A percentile compares a stretch with the other conserved stretches of the same genome.
Evolutionary conservation across 2,888 invertebrate genomes (phyloP).

Genomic region (Chymomyza procnemis): DNA sequence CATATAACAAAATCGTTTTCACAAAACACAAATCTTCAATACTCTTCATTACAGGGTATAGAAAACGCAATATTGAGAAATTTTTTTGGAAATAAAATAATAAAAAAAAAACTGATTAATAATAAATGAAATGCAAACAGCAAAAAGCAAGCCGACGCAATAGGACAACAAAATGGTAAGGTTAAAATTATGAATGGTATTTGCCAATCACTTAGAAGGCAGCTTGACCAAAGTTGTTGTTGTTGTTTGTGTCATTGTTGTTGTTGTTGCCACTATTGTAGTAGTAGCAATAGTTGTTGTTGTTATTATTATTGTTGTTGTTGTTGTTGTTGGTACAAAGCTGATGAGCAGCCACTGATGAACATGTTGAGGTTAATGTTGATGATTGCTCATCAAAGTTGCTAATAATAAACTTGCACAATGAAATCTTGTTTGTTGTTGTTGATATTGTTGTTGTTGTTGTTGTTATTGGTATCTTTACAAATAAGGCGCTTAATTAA

Average conservation of each 20-base stretch:
- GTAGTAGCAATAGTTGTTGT: constrained; percentile 5
- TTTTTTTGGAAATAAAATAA: neutral
- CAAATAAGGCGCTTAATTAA: constrained; percentile 68
- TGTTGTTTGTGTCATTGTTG: neutral
- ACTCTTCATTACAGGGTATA: neutral
- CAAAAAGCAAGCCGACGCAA: constrained; percentile 12
- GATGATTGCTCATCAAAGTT: constrained; percentile 42
- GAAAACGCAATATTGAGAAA: neutral
- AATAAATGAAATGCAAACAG: constrained; percentile 7
- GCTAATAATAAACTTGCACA: constrained; percentile 2
- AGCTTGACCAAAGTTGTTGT: neutral
- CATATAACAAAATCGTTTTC: too few relatives aligned
- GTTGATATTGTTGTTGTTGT: constrained; percentile 23
- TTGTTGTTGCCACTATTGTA: constrained; percentile 29
- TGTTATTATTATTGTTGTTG: constrained; percentile 21
- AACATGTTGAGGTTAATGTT: constrained; percentile 43
- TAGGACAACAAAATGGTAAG: constrained; percentile 28
- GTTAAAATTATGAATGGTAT: constrained; percentile 49
- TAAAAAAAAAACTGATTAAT: constrained; percentile 14
- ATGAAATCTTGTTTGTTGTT: constrained; percentile 2
- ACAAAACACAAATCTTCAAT: too few relatives aligned
- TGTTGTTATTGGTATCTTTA: neutral
- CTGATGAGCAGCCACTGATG: constrained; percentile 39
- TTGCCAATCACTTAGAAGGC: constrained; percentile 64
- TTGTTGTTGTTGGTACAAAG: neutral